phyloP scores from a whole-genome alignment of 1,140 invertebrate species.

The Aradophagus sp. region DNA sequence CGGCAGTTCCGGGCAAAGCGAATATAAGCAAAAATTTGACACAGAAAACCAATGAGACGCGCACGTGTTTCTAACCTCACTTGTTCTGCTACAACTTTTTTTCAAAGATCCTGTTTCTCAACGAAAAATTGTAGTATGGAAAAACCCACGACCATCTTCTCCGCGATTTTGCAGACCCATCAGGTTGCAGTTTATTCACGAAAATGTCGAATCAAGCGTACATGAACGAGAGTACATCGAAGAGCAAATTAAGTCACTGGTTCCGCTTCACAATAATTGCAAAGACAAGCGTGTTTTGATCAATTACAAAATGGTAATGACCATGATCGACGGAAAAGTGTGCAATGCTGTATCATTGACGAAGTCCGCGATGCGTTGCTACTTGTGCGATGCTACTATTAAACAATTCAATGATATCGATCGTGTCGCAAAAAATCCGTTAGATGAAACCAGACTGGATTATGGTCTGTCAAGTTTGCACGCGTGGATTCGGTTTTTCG shows the following conservation, averaged over 20 bases:
- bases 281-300: slow-evolving; percentile 15
- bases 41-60: slow-evolving; percentile 20
- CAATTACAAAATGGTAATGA: slow-evolving; percentile 55
- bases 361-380: slow-evolving; percentile 64
- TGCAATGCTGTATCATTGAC: slow-evolving; percentile 67
- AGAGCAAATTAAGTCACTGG: not conserved
- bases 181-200: not conserved
- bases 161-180: slow-evolving; percentile 12
- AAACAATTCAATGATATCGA: slow-evolving; percentile 65
- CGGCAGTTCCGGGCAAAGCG: slow-evolving; percentile 58
- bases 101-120: too few relatives aligned
- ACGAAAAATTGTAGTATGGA: slow-evolving; percentile 7
- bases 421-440: slow-evolving; percentile 22
- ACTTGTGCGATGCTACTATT: slow-evolving; percentile 64
- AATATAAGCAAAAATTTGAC: slow-evolving; percentile 63
- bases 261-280: too few relatives aligned
- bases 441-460: slow-evolving; percentile 43
- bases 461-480: slow-evolving; percentile 68
- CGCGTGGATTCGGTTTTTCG: slow-evolving; percentile 61
- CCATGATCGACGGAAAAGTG: slow-evolving; percentile 52
- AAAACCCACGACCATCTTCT: slow-evolving; percentile 19
- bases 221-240: not conserved
- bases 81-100: slow-evolving; percentile 1
- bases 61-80: not conserved
- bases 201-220: not conserved